These are phyloP conservation scores for Eristalis tenax DNA, from an alignment of 2,888 invertebrate species.

Conservation along the genomic window DNA sequence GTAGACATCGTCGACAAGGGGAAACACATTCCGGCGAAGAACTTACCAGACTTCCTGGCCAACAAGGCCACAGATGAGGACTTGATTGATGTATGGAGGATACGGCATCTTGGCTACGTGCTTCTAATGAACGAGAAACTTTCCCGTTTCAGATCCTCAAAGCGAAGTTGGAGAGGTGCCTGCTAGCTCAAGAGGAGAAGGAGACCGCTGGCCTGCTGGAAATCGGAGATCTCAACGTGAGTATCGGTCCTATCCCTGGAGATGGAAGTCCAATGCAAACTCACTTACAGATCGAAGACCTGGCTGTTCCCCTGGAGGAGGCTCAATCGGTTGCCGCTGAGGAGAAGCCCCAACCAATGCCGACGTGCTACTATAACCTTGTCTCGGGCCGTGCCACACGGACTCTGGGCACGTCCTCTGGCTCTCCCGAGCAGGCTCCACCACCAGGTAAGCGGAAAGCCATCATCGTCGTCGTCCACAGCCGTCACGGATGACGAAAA, in stretches of 20 bases:
- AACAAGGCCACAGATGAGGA: constrained; percentile 78
- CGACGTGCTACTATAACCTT: constrained; percentile 80
- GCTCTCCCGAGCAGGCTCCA: constrained; percentile 80
- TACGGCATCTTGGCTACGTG: too few relatives aligned
- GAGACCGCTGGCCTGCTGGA: constrained; percentile 49
- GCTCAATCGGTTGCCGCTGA: constrained; percentile 75
- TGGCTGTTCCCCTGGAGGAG: constrained; percentile 75
- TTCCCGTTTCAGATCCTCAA: constrained; percentile 76
- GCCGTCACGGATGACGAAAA: constrained; percentile 89
- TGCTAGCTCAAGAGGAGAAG: constrained; percentile 76
- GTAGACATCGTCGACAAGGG: constrained; percentile 76
- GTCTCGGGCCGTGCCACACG: constrained; percentile 79
- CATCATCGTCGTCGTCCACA: constrained; percentile 34
- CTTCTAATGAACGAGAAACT: not conserved
- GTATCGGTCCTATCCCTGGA: not conserved
- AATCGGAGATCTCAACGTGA: constrained; percentile 72
- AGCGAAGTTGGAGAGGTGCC: constrained; percentile 77
- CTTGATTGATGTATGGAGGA: constrained; percentile 76
- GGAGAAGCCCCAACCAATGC: constrained; percentile 80
- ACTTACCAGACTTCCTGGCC: constrained; percentile 77
- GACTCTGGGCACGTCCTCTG: constrained; percentile 79
- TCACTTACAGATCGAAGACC: constrained; percentile 72
- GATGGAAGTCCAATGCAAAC: not conserved
- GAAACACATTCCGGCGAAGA: constrained; percentile 75
- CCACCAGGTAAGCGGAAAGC: constrained; percentile 76